Base-by-base conservation (phyloP, 2,113 vertebrate species). In the Anarrhichthys ocellatus region DNA sequence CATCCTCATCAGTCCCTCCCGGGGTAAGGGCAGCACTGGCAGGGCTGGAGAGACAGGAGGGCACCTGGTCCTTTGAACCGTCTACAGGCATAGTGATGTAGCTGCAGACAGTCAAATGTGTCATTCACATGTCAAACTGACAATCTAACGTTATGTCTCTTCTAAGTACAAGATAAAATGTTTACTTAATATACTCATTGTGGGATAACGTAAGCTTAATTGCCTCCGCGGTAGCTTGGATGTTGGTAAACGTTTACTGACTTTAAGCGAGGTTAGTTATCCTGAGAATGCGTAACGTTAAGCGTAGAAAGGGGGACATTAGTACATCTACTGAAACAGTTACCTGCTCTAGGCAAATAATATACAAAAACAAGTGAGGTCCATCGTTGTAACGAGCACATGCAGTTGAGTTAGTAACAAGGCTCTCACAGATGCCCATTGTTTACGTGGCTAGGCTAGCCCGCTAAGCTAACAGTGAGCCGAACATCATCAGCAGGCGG, bases 11-110 rank as follows among this genome's bases (percentile, higher is more conserved):
- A 2, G 78, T 71, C 40, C 69, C 87, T 83, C 91, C 92, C 4
- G 84, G 70, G 22, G 91, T 94, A 2, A 91, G 90, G 29, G 92
- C 92, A 83, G 91, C 90, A 86, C 94, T 95, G 62, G 70, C 85
- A 13, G 91, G 91, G 62, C 87, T 93, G 74, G 91, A 92, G 34
- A 89, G 62, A 9, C 89, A 85, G 50, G 93, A 84, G 40, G 86
- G 71, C 42, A 65, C 84, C 89, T 91, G 93, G 76, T 92, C 89
- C 80, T 93, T 91, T 78, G 87, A 85, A 76, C 86, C 91, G 76
- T 96, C 94, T 80, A 90, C 88, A 78, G 94, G 94, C 95, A 96
- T 96, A 20, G n/a, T 85, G 73, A 70, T 76, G 88, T 9, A 65
- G 80, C 93, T 95, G 87, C 22, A 86, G 76, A 67, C 46, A 63